These are phyloP conservation scores for Macrobrachium rosenbergii DNA, from an alignment of 1,140 invertebrate species.

Conservation along the genomic window DNA sequence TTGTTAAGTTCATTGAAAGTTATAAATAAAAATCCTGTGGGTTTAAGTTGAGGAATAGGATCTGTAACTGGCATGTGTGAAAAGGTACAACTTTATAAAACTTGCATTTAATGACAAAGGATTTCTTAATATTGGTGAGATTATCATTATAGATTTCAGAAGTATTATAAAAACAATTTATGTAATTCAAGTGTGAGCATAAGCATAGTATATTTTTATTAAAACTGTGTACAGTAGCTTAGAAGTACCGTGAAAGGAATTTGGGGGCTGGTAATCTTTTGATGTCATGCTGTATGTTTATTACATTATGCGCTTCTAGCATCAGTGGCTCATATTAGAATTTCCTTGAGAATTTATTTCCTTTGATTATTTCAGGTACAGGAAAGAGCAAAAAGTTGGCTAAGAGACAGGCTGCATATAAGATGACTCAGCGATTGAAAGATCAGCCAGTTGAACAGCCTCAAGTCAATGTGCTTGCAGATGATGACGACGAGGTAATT, in stretches of 20 bases:
- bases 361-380: constrained; percentile 70
- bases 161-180: too few relatives aligned
- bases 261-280: too few relatives aligned
- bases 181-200: too few relatives aligned
- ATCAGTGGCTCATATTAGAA: background rate
- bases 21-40: background rate
- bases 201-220: too few relatives aligned
- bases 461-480: constrained; percentile 55
- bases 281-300: too few relatives aligned
- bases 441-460: constrained; percentile 74
- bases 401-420: constrained; percentile 91
- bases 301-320: background rate
- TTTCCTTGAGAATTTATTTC: background rate
- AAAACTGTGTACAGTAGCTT: too few relatives aligned
- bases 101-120: background rate
- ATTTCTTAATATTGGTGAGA: too few relatives aligned
- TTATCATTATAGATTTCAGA: too few relatives aligned
- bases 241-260: too few relatives aligned
- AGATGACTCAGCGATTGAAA: constrained; percentile 89
- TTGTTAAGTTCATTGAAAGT: background rate
- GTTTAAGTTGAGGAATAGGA: background rate
- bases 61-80: too few relatives aligned
- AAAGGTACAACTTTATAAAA: too few relatives aligned
- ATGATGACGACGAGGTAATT: constrained; percentile 65
- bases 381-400: constrained; percentile 97